Base-by-base conservation (phyloP, 2,797 vertebrate genomes). In the Apogon talboti region DNA sequence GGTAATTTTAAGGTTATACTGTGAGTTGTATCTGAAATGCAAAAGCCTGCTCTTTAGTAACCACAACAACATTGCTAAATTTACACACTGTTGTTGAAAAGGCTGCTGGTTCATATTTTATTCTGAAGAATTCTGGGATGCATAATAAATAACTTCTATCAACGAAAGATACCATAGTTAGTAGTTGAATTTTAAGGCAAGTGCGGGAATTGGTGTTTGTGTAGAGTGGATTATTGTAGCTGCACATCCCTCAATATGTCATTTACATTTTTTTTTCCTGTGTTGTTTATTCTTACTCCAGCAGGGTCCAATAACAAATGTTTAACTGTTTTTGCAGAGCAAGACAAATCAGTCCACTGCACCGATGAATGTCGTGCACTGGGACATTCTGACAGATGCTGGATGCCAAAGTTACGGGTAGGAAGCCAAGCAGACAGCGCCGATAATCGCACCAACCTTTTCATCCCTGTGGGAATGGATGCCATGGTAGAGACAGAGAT, bases 321-420 rank as follows among this genome's bases (percentile, higher is more conserved):
- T 90, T 78, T 86, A 85, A 88, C 82, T 92, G 82, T 91, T 88
- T 91, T 89, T 84, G 69, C 95, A 98, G 97, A 97, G 89, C 95
- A 96, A 93, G 96, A 98, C 93, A 96, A 97, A 95, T 97, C 96
- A 86, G 92, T 96, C 94, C 98, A 98, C 92, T 98, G 96, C 94
- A 98, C 96, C 92, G 96, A 97, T 89, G 97, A 98, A 95, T 98
- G 97, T 93, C 95, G 96, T 93, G 96, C 97, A 87, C 95, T 98
- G 93, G 97, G 97, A 94, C 97, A 98, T 94, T 98, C 97, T 93
- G 96, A 98, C 94, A 95, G 96, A 93, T 98, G 97, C 93, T 98
- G 97, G 97, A 98, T 98, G 97, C 97, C 97, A 92, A 96, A 98
- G 94, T 97, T 98, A 93, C 96, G 96, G 92, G 90, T 95, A 94